Percentiles rank a stretch among this genome's conserved stretches.
phyloP scores from a whole-genome alignment of 2,888 invertebrate species.

The Tethea ocularis region DNA sequence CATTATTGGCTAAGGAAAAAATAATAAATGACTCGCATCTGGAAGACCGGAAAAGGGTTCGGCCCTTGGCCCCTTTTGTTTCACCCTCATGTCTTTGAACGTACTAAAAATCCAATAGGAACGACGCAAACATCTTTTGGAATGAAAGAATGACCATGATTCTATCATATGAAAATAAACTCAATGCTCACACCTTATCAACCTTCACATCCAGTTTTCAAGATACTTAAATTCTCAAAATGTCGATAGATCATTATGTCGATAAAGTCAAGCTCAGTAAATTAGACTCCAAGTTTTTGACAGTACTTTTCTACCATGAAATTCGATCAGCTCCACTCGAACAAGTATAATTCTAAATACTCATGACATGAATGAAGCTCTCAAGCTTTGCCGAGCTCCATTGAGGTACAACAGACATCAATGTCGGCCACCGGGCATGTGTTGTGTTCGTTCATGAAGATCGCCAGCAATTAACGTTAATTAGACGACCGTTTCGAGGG shows the following conservation, averaged over 20 bases:
- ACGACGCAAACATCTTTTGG: background rate
- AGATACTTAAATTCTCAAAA: too few species aligned
- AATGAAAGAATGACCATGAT: background rate
- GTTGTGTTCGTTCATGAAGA: conserved; percentile 23
- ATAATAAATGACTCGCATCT: background rate
- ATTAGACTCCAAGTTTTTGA: background rate
- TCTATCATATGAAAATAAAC: background rate
- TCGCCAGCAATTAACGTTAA: conserved; percentile 36
- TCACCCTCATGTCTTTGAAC: background rate
- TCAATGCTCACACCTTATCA: background rate
- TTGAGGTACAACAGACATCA: conserved; percentile 14
- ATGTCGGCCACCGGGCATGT: conserved; percentile 7
- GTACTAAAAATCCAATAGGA: background rate
- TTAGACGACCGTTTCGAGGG: conserved; percentile 32
- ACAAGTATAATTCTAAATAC: background rate
- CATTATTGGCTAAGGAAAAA: background rate
- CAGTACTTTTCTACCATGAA: too few species aligned
- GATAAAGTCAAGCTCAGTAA: too few species aligned
- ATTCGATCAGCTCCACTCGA: background rate
- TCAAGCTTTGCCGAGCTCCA: conserved; percentile 11
- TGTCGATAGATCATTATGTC: too few species aligned
- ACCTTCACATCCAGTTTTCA: too few species aligned
- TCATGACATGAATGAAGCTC: background rate
- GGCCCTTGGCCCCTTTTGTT: background rate
- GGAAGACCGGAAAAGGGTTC: background rate